Conservation (phyloP, 2,888 invertebrate species). For the Parochlus steinenii region DNA sequence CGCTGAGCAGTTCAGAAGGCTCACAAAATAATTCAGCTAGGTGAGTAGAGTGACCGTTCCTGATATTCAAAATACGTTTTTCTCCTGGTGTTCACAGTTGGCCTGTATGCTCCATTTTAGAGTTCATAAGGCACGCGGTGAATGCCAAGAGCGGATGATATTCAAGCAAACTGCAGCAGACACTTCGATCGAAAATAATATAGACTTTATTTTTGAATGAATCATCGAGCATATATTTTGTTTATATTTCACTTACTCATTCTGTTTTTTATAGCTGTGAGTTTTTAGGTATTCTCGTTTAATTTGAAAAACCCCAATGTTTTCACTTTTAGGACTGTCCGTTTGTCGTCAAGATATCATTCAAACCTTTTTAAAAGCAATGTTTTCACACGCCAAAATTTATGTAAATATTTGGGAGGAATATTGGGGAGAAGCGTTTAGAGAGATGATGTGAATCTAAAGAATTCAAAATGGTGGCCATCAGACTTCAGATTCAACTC, state of each 20-base stretch:
- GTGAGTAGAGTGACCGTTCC: constrained; percentile 10
- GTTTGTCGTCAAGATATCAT: too few relatives aligned
- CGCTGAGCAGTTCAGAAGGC: not conserved
- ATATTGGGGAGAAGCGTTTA: too few relatives aligned
- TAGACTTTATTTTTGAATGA: constrained; percentile 5
- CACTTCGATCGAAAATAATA: not conserved
- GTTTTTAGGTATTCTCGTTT: too few relatives aligned
- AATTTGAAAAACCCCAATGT: too few relatives aligned
- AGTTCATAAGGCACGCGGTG: constrained; percentile 97
- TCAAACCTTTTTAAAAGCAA: too few relatives aligned
- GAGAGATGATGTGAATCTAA: too few relatives aligned
- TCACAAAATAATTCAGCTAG: constrained; percentile 1
- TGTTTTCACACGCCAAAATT: too few relatives aligned
- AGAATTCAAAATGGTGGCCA: too few relatives aligned
- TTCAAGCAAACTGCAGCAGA: constrained; percentile 27
- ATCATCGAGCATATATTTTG: not conserved
- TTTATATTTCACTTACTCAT: not conserved
- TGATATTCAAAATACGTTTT: constrained; percentile 27
- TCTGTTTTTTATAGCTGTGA: not conserved
- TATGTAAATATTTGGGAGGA: too few relatives aligned
- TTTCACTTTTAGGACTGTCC: too few relatives aligned
- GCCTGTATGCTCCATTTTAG: constrained; percentile 66
- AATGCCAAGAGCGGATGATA: constrained; percentile 93
- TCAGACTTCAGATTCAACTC: too few relatives aligned
- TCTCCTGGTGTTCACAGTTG: constrained; percentile 93